Evolutionary conservation across 1,140 invertebrate genomes (phyloP).

Genomic region (Eumaeus atala): DNA sequence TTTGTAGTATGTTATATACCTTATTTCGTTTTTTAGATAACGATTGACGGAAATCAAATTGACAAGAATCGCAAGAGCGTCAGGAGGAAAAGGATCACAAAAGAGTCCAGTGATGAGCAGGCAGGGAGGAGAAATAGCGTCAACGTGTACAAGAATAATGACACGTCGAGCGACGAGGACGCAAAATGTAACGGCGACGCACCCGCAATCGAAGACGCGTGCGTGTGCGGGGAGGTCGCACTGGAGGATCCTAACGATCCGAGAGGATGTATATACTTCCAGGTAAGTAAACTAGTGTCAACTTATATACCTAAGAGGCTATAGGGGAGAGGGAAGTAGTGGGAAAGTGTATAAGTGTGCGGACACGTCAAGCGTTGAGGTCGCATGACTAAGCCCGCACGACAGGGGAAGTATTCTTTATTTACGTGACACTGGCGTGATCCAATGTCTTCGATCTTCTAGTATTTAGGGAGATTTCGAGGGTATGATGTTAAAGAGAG

Average conservation of each 20-base stretch:
- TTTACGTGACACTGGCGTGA: too few relatives aligned
- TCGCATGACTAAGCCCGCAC: too few relatives aligned
- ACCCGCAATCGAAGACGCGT: slow-evolving; percentile 5
- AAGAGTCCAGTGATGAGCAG: not conserved
- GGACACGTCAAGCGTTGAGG: too few relatives aligned
- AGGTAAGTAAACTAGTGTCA: slow-evolving; percentile 70
- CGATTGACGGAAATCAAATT: not conserved
- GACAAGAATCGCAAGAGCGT: slow-evolving; percentile 36
- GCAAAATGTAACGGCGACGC: slow-evolving; percentile 10
- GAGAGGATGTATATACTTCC: slow-evolving; percentile 83
- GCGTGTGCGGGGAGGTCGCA: slow-evolving; percentile 34
- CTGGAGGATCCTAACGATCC: slow-evolving; percentile 75
- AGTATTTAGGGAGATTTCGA: too few relatives aligned
- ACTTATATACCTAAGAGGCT: not conserved
- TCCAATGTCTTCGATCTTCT: too few relatives aligned
- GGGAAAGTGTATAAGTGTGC: too few relatives aligned
- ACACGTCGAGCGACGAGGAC: slow-evolving; percentile 15
- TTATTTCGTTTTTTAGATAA: not conserved
- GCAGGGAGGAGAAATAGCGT: not conserved
- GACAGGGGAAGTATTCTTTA: too few relatives aligned
- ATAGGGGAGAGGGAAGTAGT: not conserved
- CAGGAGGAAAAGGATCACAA: slow-evolving; percentile 14
- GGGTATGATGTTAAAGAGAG: too few relatives aligned
- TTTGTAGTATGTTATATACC: too few relatives aligned
- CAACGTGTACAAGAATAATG: slow-evolving; percentile 13